A percentile compares a stretch with the other conserved stretches of the same genome.
Conservation (phyloP, 2,797 vertebrate species). For the Hippoglossus hippoglossus region DNA sequence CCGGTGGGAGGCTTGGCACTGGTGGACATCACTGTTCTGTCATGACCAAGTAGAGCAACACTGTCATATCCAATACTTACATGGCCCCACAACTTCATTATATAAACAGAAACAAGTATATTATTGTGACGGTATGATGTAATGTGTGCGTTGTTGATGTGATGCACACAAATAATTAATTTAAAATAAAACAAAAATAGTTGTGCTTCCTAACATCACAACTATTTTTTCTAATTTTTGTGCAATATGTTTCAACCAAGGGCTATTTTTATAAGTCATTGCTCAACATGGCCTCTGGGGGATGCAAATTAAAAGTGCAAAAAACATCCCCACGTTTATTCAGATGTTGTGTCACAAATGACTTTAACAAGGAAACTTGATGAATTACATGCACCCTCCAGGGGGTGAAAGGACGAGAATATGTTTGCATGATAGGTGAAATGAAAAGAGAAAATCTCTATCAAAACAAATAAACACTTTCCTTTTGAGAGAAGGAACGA, state of each 20-base stretch:
- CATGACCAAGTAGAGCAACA: constrained; percentile 18
- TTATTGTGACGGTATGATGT: not conserved
- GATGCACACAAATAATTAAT: not conserved
- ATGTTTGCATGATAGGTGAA: constrained; percentile 44
- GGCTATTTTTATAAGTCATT: too few species aligned
- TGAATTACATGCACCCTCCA: constrained; percentile 18
- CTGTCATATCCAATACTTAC: constrained; percentile 2
- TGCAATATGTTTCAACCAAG: not conserved
- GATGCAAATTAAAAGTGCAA: not conserved
- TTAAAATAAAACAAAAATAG: not conserved
- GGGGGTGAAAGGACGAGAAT: not conserved
- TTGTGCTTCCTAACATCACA: not conserved
- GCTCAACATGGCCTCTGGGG: not conserved
- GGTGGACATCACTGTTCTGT: constrained; percentile 35
- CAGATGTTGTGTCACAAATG: not conserved
- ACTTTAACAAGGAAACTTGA: constrained; percentile 21
- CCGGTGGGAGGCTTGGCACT: constrained; percentile 24
- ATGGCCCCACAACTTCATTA: not conserved
- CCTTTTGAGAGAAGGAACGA: constrained; percentile 7
- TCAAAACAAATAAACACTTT: constrained; percentile 36
- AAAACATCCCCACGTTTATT: constrained; percentile 4
- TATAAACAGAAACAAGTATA: not conserved
- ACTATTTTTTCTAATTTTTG: not conserved
- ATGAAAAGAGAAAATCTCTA: constrained; percentile 17
- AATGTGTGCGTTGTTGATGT: not conserved